Evolutionary conservation across 37 sponge, comb jelly and placozoan genomes (phyloP).

Genomic region (Halichondria panicea): DNA sequence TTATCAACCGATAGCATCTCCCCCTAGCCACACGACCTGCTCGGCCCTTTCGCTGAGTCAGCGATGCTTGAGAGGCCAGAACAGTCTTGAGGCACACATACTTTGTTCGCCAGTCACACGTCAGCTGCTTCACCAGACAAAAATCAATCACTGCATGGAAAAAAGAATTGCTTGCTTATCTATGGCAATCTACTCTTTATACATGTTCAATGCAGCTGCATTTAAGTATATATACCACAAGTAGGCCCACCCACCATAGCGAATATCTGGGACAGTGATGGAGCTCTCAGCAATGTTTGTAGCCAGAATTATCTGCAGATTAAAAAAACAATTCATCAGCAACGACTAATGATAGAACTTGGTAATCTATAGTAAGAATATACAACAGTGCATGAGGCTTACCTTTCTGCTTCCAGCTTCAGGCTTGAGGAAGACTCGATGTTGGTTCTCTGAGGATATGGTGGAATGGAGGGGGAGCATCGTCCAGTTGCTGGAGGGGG

Average conservation of each 20-base stretch:
- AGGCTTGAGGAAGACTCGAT: conserved; percentile 69
- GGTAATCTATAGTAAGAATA: background rate
- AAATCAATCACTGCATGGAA: conserved; percentile 84
- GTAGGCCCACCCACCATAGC: conserved; percentile 82
- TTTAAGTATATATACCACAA: no score
- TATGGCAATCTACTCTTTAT: no score
- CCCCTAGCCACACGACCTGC: conserved; percentile 92
- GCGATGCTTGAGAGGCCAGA: conserved; percentile 90
- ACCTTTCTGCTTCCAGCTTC: conserved; percentile 75
- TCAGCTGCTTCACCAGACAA: conserved; percentile 92
- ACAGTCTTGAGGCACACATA: conserved; percentile 66
- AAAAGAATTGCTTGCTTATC: background rate
- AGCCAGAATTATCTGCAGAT: conserved; percentile 84
- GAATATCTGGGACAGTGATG: conserved; percentile 95
- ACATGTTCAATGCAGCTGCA: no score
- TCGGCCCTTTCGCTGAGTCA: conserved; percentile 88
- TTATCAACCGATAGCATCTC: conserved; percentile 83
- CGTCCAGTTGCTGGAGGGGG: conserved; percentile 34
- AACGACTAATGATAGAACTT: background rate
- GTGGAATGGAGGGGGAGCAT: conserved; percentile 82
- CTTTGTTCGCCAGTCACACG: conserved; percentile 76
- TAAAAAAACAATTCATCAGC: background rate
- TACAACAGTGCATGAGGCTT: background rate
- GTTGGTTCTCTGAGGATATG: conserved; percentile 75
- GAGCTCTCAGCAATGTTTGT: conserved; percentile 99